A percentile compares a stretch with the other conserved stretches of the same genome.
These are phyloP conservation scores for Lepidurus apus DNA, from an alignment of 1,140 invertebrate genomes.

Conservation along the genomic window DNA sequence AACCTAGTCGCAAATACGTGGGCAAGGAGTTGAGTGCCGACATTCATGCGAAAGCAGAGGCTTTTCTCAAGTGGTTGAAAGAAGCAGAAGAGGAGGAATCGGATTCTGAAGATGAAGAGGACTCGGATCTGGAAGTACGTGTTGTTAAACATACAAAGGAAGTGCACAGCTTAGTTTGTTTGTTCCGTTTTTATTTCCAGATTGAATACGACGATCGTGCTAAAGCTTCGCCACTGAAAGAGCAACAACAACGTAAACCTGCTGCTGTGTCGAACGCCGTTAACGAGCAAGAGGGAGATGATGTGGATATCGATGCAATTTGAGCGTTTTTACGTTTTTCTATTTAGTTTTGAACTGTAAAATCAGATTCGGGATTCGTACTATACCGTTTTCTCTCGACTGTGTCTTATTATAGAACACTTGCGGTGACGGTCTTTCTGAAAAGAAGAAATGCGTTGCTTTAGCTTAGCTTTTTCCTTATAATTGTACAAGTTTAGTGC, in stretches of 20 bases:
- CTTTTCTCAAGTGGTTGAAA: constrained; percentile 93
- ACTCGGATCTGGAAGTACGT: constrained; percentile 59
- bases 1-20: constrained; percentile 91
- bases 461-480: not conserved
- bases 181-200: constrained; percentile 38
- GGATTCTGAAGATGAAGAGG: constrained; percentile 62
- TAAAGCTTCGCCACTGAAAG: constrained; percentile 65
- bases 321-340: constrained; percentile 48
- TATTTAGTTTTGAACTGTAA: not conserved
- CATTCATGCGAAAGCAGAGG: constrained; percentile 84
- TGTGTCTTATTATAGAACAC: not conserved
- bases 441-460: not conserved
- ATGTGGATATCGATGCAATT: constrained; percentile 86
- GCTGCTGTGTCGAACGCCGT: constrained; percentile 40
- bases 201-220: constrained; percentile 85
- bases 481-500: not conserved
- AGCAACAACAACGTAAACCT: constrained; percentile 45
- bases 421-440: constrained; percentile 5
- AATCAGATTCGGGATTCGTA: constrained; percentile 25
- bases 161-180: not conserved
- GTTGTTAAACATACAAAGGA: not conserved
- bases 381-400: not conserved
- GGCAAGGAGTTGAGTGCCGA: constrained; percentile 82
- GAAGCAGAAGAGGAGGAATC: constrained; percentile 92
- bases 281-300: constrained; percentile 58